phyloP scores from a whole-genome alignment of 2,888 invertebrate genomes.

The Diarsia brunnea region DNA sequence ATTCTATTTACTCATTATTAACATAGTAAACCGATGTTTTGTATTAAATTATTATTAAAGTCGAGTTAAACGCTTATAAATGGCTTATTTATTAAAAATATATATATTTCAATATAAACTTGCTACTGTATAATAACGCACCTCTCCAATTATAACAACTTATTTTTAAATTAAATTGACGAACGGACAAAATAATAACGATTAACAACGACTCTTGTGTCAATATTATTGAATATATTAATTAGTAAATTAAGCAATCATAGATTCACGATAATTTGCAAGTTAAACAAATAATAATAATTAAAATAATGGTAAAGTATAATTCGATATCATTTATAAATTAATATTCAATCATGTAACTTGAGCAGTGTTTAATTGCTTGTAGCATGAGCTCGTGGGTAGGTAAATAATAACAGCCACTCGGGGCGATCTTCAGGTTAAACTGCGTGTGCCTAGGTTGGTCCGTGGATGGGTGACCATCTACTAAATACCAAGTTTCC shows the following conservation, averaged over 20 bases:
- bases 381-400: too few relatives aligned
- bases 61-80: not conserved
- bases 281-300: constrained; percentile 34
- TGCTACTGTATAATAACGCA: constrained; percentile 35
- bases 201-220: constrained; percentile 17
- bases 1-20: not conserved
- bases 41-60: not conserved
- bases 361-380: too few relatives aligned
- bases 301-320: constrained; percentile 1
- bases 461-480: too few relatives aligned
- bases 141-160: constrained; percentile 11
- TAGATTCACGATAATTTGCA: constrained; percentile 24
- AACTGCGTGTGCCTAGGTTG: too few relatives aligned
- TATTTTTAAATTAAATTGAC: constrained; percentile 34
- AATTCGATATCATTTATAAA: constrained; percentile 15
- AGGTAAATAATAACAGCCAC: too few relatives aligned
- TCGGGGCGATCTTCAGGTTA: too few relatives aligned
- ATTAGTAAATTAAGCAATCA: constrained; percentile 37
- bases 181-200: constrained; percentile 9
- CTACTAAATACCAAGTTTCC: too few relatives aligned
- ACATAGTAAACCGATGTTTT: not conserved
- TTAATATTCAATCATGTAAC: constrained; percentile 9
- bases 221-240: constrained; percentile 31
- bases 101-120: constrained; percentile 2
- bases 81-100: not conserved